These are phyloP conservation scores for Barnardius zonarius DNA, from an alignment of 2,113 vertebrate genomes.

Conservation along the genomic window DNA sequence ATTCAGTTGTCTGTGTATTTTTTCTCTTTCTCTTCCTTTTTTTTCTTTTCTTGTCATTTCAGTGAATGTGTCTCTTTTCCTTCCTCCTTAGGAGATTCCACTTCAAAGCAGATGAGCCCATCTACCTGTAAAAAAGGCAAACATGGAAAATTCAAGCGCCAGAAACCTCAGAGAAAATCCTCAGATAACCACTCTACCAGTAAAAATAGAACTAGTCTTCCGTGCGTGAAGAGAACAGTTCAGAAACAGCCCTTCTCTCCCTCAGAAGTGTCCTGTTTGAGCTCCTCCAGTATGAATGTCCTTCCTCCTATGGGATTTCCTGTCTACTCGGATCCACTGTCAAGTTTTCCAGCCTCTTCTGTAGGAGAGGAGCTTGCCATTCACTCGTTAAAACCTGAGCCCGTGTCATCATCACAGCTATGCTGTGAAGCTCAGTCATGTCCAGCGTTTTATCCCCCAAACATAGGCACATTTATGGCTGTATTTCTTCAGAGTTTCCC, in stretches of 20 bases:
- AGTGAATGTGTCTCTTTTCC: not conserved
- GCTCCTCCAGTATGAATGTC: not conserved
- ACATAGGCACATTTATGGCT: conserved; percentile 71
- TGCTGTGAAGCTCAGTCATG: conserved; percentile 18
- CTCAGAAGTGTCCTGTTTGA: conserved; percentile 64
- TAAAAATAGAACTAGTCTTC: conserved; percentile 33
- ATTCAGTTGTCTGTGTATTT: not conserved
- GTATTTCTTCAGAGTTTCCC: conserved; percentile 77
- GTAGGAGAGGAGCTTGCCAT: not conserved
- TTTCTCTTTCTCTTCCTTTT: not conserved
- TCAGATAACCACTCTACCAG: conserved; percentile 61
- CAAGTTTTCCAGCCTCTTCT: conserved; percentile 27
- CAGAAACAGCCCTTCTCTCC: conserved; percentile 59
- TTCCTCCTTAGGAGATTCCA: conserved; percentile 62
- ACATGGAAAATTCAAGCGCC: conserved; percentile 72
- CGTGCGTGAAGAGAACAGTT: not conserved
- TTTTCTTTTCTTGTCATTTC: not conserved
- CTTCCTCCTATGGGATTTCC: conserved; percentile 60
- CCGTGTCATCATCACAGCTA: not conserved
- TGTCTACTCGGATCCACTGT: conserved; percentile 39
- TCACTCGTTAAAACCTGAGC: not conserved
- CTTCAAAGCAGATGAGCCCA: conserved; percentile 48
- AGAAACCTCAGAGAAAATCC: conserved; percentile 72
- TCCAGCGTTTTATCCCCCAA: conserved; percentile 57
- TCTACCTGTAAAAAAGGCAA: conserved; percentile 72